Evolutionary conservation across 2,888 invertebrate species (phyloP), one percentile per base, ranked within the genome.

Genomic region (Enchytraeus crypticus): DNA sequence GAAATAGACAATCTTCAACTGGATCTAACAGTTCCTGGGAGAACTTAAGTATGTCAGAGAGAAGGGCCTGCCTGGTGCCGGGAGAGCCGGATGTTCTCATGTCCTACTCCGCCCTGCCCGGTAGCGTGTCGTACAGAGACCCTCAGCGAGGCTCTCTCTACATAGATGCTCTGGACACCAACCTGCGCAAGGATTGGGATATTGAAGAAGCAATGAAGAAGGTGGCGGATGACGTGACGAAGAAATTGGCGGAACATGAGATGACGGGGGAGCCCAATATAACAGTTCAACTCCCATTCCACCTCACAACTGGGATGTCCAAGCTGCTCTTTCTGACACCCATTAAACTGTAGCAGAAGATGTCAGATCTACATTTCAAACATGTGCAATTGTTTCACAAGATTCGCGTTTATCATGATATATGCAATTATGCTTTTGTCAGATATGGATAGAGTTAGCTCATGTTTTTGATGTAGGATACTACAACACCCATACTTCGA

Each of bases 131-230:
- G 0, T 75, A 74, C 65, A 66, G 77, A 32, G 73, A 74, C 61
- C 66, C 69, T 30, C 67, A 69, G 4, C 66, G 70, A n/a, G 77
- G 77, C 5, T 73, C 75, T 2, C 74, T 74, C 71, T 77, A 73
- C 64, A 73, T 77, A 64, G 70, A 69, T n/a, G 71, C 70, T 56
- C 73, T 77, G 11, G 68, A 69, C 23, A 69, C 73, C 51, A 61
- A 68, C 45, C 63, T 77, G 0, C 27, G 46, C 29, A 46, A 47
- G 46, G 47, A n/a, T 1, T 3, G 5, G 26, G 57, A 57, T n/a
- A 43, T 57, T 29, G 57, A 57, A 27, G 18, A 46, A 5, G 57
- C 57, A n/a, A 43, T 57, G 26, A 57, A 57, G 46, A 2, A 14
- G 45, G 57, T 57, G 27, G 29, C 8, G n/a, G 2, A 8, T 5